A percentile compares a stretch with the other conserved stretches of the same genome.
Evolutionary conservation across 2,888 invertebrate genomes (phyloP).

Genomic region (Stenoptilia bipunctidactyla): DNA sequence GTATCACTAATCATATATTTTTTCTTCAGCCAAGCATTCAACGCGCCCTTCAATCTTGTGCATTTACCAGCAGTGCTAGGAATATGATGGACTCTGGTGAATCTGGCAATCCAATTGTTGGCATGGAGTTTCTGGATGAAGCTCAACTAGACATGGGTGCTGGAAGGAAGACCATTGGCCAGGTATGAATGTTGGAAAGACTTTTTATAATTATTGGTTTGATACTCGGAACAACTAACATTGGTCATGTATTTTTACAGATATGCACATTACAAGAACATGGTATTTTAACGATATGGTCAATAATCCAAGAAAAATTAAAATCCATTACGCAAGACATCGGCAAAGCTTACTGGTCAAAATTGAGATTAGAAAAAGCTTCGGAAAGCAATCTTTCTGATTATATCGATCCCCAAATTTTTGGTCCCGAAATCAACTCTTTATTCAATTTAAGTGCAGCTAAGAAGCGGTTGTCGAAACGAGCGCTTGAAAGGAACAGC

Average conservation of each 20-base stretch:
- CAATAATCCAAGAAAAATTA: constrained; percentile 42
- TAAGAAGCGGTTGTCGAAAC: constrained; percentile 34
- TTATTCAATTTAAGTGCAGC: constrained; percentile 46
- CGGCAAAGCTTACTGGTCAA: constrained; percentile 53
- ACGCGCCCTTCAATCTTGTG: constrained; percentile 31
- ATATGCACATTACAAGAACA: constrained; percentile 41
- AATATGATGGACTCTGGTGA: constrained; percentile 25
- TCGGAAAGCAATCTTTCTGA: constrained; percentile 37
- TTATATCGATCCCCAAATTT: constrained; percentile 24
- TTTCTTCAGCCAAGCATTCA: too few relatives aligned
- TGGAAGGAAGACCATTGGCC: constrained; percentile 32
- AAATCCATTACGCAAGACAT: constrained; percentile 28
- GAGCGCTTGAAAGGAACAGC: constrained; percentile 29
- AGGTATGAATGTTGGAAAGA: too few relatives aligned
- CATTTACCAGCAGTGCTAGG: constrained; percentile 44
- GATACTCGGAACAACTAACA: too few relatives aligned
- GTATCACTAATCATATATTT: constrained; percentile 8
- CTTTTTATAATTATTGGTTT: too few relatives aligned
- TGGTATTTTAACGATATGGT: constrained; percentile 49
- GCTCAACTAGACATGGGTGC: constrained; percentile 11
- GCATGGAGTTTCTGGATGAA: constrained; percentile 32
- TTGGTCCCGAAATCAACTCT: constrained; percentile 9
- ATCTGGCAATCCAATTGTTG: constrained; percentile 27
- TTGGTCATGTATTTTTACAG: constrained; percentile 35
- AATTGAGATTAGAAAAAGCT: constrained; percentile 38